A percentile compares a stretch with the other conserved stretches of the same genome.
These are phyloP conservation scores for Cyrtonyx montezumae DNA, from an alignment of 2,113 vertebrate species.

Conservation along the genomic window DNA sequence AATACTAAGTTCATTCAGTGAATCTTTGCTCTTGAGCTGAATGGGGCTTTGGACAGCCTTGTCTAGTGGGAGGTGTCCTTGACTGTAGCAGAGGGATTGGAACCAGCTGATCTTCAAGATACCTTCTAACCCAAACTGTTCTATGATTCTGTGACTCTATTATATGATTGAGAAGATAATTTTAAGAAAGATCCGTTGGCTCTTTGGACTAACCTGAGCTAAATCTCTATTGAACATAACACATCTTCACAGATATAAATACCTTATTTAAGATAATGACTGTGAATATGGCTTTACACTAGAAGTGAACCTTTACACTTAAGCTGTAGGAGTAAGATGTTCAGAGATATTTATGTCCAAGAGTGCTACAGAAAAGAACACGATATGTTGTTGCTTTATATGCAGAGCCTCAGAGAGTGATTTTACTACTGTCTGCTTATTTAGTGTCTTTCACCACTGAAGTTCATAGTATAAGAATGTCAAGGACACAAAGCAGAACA, in stretches of 20 bases:
- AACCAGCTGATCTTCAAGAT: too few species aligned
- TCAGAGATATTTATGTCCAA: not conserved
- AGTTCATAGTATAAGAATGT: not conserved
- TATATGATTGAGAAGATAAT: not conserved
- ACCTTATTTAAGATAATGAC: not conserved
- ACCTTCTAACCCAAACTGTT: too few species aligned
- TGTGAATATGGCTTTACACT: not conserved
- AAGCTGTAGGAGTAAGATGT: not conserved
- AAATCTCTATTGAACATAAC: not conserved
- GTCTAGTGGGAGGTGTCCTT: too few species aligned
- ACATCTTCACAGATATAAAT: not conserved
- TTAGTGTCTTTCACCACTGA: not conserved
- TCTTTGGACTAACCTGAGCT: not conserved
- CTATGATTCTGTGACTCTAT: too few species aligned
- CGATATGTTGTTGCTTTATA: not conserved
- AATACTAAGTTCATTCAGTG: not conserved
- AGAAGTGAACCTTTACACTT: not conserved
- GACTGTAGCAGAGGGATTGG: too few species aligned
- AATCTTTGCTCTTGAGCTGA: not conserved
- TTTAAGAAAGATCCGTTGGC: not conserved
- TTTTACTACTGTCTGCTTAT: not conserved
- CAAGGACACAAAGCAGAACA: not conserved
- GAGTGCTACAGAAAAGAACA: not conserved
- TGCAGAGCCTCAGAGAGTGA: not conserved
- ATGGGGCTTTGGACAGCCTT: too few species aligned